phyloP scores from a whole-genome alignment of 2,797 vertebrate genomes.

The Aratinga solstitialis region DNA sequence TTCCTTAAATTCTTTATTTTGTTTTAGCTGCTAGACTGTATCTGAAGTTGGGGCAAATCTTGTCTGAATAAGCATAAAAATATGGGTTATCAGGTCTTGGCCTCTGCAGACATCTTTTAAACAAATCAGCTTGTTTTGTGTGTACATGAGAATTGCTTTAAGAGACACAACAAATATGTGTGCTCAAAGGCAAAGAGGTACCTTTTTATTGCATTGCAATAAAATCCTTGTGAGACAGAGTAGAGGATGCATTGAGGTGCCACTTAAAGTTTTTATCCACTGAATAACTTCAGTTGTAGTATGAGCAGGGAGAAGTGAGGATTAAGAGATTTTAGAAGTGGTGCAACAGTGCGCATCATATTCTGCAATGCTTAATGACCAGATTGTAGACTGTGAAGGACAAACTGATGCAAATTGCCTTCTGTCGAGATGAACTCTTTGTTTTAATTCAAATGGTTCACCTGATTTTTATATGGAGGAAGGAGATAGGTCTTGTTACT shows the following conservation, averaged over 20 bases:
- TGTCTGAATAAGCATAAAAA: neutral
- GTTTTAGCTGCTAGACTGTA: neutral
- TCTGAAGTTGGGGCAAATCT: neutral
- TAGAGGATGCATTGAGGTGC: neutral
- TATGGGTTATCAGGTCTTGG: neutral
- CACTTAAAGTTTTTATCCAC: neutral
- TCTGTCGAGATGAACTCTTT: neutral
- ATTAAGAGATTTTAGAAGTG: neutral
- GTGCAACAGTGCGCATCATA: neutral
- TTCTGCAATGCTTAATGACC: neutral
- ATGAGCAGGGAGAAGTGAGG: neutral
- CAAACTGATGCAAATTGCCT: neutral
- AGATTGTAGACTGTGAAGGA: neutral
- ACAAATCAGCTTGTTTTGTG: neutral
- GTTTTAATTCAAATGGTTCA: neutral
- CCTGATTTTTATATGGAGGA: neutral
- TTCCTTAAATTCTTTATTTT: constrained; percentile 27
- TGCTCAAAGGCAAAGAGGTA: neutral
- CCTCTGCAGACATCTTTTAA: neutral
- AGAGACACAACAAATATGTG: neutral
- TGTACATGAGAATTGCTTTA: neutral
- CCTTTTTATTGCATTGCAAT: neutral
- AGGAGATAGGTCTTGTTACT: neutral
- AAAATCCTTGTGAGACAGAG: neutral
- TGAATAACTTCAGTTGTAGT: neutral